Percentiles rank a stretch among this genome's conserved stretches.
These are phyloP conservation scores for Pollimyrus isidori DNA, from an alignment of 2,113 vertebrate genomes.

Conservation along the genomic window DNA sequence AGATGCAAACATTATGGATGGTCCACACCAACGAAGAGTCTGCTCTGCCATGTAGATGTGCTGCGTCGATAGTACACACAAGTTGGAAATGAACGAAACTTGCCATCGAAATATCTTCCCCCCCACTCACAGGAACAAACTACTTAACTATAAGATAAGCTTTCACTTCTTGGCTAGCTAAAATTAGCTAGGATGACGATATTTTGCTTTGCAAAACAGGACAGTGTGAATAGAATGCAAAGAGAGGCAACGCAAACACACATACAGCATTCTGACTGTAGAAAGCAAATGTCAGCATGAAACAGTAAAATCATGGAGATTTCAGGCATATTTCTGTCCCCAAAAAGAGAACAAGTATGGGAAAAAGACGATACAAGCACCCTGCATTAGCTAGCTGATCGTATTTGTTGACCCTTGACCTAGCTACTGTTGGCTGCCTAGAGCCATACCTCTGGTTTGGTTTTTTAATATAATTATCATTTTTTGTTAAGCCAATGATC, in stretches of 20 bases:
- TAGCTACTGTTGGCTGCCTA: not conserved
- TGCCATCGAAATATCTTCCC: not conserved
- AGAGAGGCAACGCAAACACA: not conserved
- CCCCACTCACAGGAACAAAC: not conserved
- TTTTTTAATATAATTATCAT: not conserved
- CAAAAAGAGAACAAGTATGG: not conserved
- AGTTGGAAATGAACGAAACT: not conserved
- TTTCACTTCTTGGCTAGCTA: not conserved
- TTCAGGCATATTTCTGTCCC: not conserved
- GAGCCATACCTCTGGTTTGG: not conserved
- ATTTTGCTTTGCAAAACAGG: not conserved
- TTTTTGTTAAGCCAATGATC: not conserved
- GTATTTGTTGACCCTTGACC: not conserved
- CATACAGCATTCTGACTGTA: not conserved
- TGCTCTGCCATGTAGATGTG: not conserved
- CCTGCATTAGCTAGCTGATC: not conserved
- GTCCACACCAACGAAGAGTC: not conserved
- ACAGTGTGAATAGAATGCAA: not conserved
- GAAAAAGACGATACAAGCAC: not conserved
- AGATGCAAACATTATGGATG: not conserved
- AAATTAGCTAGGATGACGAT: not conserved
- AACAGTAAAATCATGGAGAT: not conserved
- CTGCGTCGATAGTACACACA: not conserved
- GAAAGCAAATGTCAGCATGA: not conserved
- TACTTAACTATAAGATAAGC: not conserved